Evolutionary conservation across 92 coral and sea anemone genomes (phyloP), one percentile per base, ranked within the genome.

Genomic region (Epizoanthus fatuus): DNA sequence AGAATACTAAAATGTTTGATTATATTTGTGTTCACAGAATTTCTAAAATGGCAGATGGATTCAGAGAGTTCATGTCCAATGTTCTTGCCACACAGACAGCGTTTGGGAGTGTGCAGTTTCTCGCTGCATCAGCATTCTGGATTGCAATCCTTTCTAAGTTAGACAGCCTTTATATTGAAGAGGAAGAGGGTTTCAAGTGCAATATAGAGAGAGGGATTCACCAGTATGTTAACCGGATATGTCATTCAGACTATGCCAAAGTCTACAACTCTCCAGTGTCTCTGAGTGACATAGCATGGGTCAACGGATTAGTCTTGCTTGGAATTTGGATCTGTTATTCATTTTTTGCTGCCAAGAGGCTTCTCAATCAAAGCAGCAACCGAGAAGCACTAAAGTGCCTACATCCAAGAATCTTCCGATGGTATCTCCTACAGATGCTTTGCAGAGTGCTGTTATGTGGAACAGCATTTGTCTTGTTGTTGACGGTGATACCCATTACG

Each of bases 331-430:
- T 77, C 51, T 56, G 62, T 16, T 77, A 77, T 62, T 62, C 82
- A 37, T 77, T 77, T 35, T 77, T 77, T 77, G 82, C 82, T 17
- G 82, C 82, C 29, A 77, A 77, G 58, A 77, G 82, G 70, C 70
- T 77, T 11, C 82, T 77, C 7, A 44, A 60, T 13, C 70, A 77
- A 60, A 77, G 82, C 57, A 62, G 71, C 5, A 77, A 77, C 25
- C 58, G 82, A 44, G 82, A 77, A 40, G 82, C 82, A 40, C 55
- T 77, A 12, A 77, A 77, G 10, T 60, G 70, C 14, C 63, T 77
- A 22, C 82, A 77, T 39, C 82, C 82, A 40, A 59, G 56, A 77
- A 77, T 77, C 55, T 77, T 77, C 38, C 82, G 82, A 12, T 77
- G 82, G 82, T 77, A 77, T 69, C 59, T 77, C 8, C 42, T 39